Percentiles rank a stretch among this genome's conserved stretches.
phyloP scores from a whole-genome alignment of 2,113 vertebrate genomes.

The Rhynchomys soricoides region DNA sequence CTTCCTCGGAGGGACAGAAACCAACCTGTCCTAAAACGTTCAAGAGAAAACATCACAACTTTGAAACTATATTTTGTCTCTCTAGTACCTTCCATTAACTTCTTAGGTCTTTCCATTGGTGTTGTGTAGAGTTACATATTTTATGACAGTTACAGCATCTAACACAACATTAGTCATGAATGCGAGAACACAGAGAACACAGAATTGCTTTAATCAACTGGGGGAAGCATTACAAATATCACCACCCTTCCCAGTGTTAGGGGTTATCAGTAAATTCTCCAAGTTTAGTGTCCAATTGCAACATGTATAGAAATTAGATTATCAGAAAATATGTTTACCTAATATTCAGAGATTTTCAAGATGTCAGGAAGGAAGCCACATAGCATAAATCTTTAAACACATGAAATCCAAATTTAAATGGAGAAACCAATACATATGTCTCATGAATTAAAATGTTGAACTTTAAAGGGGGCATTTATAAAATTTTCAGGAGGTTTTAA shows the following conservation, averaged over 20 bases:
- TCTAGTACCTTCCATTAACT: neutral
- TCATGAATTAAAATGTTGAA: neutral
- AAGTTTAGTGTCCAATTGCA: neutral
- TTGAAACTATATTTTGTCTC: neutral
- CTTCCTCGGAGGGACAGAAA: neutral
- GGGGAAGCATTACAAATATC: neutral
- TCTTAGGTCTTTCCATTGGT: neutral
- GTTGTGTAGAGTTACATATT: neutral
- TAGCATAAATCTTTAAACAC: slow-evolving; percentile 67
- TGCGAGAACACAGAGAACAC: neutral
- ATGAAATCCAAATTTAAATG: slow-evolving; percentile 47
- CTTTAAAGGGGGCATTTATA: neutral
- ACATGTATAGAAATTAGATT: slow-evolving; percentile 6
- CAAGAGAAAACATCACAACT: neutral
- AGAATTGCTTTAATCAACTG: neutral
- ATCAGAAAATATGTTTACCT: slow-evolving; percentile 5
- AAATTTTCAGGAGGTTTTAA: neutral
- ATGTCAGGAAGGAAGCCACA: slow-evolving; percentile 62
- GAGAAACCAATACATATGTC: slow-evolving; percentile 70
- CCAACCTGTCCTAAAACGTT: neutral
- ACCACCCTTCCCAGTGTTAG: no score
- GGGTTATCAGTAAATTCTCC: neutral
- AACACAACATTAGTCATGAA: neutral
- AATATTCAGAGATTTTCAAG: slow-evolving; percentile 69
- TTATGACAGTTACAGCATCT: neutral